Evolutionary conservation across 2,888 invertebrate species (phyloP).

Genomic region (Sarcophaga rosellei): DNA sequence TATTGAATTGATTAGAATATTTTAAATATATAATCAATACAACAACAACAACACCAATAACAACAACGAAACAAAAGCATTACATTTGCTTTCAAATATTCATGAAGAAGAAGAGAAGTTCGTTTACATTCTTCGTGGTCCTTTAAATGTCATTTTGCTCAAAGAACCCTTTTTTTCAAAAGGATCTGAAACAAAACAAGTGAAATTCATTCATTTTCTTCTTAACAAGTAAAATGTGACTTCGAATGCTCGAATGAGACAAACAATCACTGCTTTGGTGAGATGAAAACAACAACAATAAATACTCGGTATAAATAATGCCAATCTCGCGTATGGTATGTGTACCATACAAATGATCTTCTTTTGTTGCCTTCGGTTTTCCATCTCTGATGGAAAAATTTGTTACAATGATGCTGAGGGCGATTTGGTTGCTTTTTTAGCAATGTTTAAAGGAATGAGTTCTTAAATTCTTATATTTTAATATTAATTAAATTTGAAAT

Average conservation of each 20-base stretch:
- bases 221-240: conserved; percentile 57
- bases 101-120: conserved; percentile 36
- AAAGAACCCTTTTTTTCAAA: conserved; percentile 46
- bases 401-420: conserved; percentile 18
- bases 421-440: conserved; percentile 2
- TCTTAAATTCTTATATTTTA: no score
- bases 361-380: conserved; percentile 2
- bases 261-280: conserved; percentile 8
- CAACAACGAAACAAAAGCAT: conserved; percentile 16
- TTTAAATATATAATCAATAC: conserved; percentile 35
- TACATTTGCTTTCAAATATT: conserved; percentile 53
- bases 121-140: conserved; percentile 36
- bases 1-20: not conserved
- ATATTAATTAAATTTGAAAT: no score
- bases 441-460: conserved; percentile 9
- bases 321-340: conserved; percentile 56
- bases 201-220: not conserved
- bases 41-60: not conserved
- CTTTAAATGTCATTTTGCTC: conserved; percentile 44
- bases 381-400: conserved; percentile 25
- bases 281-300: conserved; percentile 33
- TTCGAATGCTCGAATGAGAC: not conserved
- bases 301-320: conserved; percentile 41
- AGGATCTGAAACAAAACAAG: not conserved
- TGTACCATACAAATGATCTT: not conserved